phyloP scores from a whole-genome alignment of 2,113 vertebrate genomes.

The Leptosomus discolor region DNA sequence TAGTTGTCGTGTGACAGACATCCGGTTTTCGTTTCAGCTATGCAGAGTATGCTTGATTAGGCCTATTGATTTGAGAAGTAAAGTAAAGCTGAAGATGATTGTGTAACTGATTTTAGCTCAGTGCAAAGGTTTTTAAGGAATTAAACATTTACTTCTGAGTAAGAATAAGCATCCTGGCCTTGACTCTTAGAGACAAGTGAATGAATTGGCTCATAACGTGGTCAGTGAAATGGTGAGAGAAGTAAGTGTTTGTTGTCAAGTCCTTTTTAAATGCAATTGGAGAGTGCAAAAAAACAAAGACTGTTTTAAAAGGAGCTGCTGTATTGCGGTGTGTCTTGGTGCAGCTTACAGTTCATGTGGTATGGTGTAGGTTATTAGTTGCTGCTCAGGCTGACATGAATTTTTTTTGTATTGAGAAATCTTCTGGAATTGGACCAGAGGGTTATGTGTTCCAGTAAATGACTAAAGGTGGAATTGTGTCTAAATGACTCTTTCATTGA shows the following conservation, averaged over 20 bases:
- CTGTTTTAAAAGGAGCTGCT: neutral
- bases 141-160: neutral
- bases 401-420: conserved; percentile 18
- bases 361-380: neutral
- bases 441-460: conserved; percentile 54
- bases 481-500: conserved; percentile 46
- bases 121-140: neutral
- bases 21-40: neutral
- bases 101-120: conserved; percentile 12
- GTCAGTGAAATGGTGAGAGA: conserved; percentile 33
- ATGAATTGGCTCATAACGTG: neutral
- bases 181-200: neutral
- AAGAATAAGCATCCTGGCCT: neutral
- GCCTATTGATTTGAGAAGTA: conserved; percentile 28
- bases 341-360: neutral
- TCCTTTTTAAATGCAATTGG: neutral
- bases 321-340: neutral
- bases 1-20: neutral
- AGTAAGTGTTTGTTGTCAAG: neutral
- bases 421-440: conserved; percentile 42
- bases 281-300: neutral
- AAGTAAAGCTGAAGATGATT: conserved; percentile 52
- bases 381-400: neutral
- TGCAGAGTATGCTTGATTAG: neutral
- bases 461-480: conserved; percentile 41